A percentile compares a stretch with the other conserved stretches of the same genome.
Evolutionary conservation across 2,888 invertebrate species (phyloP).

Genomic region (Cenopis cana): DNA sequence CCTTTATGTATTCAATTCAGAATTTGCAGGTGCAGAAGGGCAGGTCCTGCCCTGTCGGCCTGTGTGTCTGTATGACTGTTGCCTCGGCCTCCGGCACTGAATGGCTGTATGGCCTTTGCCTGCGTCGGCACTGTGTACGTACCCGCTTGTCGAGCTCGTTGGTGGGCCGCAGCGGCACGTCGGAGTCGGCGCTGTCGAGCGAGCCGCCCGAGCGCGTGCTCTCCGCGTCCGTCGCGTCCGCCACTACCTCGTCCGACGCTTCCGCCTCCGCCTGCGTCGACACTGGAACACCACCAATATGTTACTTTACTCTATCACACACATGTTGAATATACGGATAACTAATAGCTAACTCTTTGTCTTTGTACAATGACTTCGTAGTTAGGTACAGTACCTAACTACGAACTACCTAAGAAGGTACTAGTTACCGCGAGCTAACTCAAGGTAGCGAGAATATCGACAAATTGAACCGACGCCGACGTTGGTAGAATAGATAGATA

Average conservation of each 20-base stretch:
- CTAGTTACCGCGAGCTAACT: no score
- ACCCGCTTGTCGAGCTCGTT: slow-evolving; percentile 89
- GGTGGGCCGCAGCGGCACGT: slow-evolving; percentile 85
- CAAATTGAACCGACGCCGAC: background rate
- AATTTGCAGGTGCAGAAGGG: no score
- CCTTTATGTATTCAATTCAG: no score
- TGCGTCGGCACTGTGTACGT: slow-evolving; percentile 34
- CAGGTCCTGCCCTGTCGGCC: no score
- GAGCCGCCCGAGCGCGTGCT: slow-evolving; percentile 86
- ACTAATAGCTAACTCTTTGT: background rate
- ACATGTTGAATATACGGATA: background rate
- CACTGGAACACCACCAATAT: slow-evolving; percentile 52
- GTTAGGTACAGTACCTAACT: no score
- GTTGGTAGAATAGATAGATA: no score
- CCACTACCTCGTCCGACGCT: slow-evolving; percentile 53
- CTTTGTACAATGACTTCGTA: no score
- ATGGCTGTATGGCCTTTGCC: no score
- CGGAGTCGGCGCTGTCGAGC: slow-evolving; percentile 88
- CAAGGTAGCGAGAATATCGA: background rate
- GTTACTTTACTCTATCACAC: no score
- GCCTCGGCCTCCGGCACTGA: no score
- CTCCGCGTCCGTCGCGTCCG: slow-evolving; percentile 88
- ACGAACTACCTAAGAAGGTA: no score
- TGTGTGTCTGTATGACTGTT: no score
- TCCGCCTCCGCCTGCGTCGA: slow-evolving; percentile 62